Evolutionary conservation across 2,888 invertebrate genomes (phyloP).

Genomic region (Phaedon cochleariae): DNA sequence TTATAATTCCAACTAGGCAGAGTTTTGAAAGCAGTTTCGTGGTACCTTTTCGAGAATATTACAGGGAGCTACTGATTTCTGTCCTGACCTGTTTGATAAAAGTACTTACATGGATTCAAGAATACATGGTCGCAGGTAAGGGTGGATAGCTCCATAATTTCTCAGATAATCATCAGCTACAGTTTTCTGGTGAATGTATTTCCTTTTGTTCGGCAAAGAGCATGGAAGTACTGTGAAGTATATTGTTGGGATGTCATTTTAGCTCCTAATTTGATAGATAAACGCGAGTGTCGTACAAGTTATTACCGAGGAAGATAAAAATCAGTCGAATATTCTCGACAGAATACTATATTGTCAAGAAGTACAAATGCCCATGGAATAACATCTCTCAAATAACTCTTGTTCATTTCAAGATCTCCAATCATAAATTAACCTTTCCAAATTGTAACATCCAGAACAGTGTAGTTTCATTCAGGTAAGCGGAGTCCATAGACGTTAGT

Average conservation of each 20-base stretch:
- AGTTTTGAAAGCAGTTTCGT: neutral
- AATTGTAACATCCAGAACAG: too few species aligned
- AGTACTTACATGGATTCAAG: slow-evolving; percentile 30
- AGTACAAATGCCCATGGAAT: too few species aligned
- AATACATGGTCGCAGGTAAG: slow-evolving; percentile 19
- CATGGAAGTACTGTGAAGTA: neutral
- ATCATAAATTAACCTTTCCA: too few species aligned
- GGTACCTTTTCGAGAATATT: neutral
- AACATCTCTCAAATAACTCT: too few species aligned
- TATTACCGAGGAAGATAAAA: neutral
- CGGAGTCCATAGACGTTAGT: too few species aligned
- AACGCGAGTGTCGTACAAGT: neutral
- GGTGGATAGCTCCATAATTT: slow-evolving; percentile 5
- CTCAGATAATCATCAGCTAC: neutral
- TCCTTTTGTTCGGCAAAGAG: neutral
- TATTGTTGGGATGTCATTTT: neutral
- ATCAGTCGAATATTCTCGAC: neutral
- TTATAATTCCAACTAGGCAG: too few species aligned
- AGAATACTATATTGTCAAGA: too few species aligned
- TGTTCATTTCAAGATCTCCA: too few species aligned
- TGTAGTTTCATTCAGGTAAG: too few species aligned
- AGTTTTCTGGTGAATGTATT: slow-evolving; percentile 11
- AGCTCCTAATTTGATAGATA: neutral
- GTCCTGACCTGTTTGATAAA: slow-evolving; percentile 31
- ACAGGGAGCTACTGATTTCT: slow-evolving; percentile 19